Base-by-base conservation (phyloP, 1,140 invertebrate genomes). In the Druon quercuslanigerum region DNA sequence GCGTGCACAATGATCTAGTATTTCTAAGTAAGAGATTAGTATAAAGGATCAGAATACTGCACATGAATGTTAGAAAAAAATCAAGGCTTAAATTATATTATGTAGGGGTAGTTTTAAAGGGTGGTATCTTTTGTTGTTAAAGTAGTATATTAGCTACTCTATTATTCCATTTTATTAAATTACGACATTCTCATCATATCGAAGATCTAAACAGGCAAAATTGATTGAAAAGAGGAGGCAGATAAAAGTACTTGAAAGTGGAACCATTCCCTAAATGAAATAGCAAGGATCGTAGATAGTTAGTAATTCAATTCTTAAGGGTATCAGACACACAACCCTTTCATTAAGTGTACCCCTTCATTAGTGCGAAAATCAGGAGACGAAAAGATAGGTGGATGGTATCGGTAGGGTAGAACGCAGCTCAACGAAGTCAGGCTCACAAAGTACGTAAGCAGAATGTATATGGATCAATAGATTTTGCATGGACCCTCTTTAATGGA, bases 271-370 rank as follows among this genome's bases (percentile, higher is more conserved):
- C 77, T 76, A 81, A 79, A 76, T 81, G 81, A 82, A 79, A 79
- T 75, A 81, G 76, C 75, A 80, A 84, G 79, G 79, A 82, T 82
- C 81, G 81, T 80, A 72, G 85, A 87, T 83, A 84, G 80, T 79
- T 51, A 80, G 87, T 89, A 88, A 89, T 89, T 88, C 87, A 88
- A 89, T 89, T 89, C 87, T 89, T 88, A 86, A 84, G 84, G 87
- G 85, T 88, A 89, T 89, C 86, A 89, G 87, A 89, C 87, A 85
- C 82, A 83, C 86, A 89, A 89, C 87, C 87, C 87, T 88, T 89
- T 87, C 87, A 89, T 87, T 86, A 87, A 79, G 80, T 79, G 72
- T 85, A 85, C 78, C 84, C 87, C 87, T 88, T 88, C 86, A 86
- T 88, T 87, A 87, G 86, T 76, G 82, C 75, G 79, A 85, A 83